A percentile compares a stretch with the other conserved stretches of the same genome.
Evolutionary conservation across 2,888 invertebrate species (phyloP).

Genomic region (Nomada hirtipes): DNA sequence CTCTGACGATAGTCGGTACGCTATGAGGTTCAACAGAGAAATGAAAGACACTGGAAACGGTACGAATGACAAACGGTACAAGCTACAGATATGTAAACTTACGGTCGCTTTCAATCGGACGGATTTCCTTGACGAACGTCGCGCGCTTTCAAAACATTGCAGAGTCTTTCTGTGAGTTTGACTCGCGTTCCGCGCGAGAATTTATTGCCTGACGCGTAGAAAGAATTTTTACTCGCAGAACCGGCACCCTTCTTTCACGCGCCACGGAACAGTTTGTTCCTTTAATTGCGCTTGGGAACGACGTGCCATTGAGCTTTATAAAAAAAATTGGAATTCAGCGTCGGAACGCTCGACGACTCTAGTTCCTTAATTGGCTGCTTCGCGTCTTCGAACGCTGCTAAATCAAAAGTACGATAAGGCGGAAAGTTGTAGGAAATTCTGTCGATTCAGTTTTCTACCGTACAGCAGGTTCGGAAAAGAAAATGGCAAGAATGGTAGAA

Average conservation of each 20-base stretch:
- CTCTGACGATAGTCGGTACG: neutral
- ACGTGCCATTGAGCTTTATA: slow-evolving; percentile 47
- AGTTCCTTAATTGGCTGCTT: slow-evolving; percentile 78
- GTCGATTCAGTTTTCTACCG: too few species aligned
- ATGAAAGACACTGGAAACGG: neutral
- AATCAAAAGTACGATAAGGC: slow-evolving; percentile 35
- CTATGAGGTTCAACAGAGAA: neutral
- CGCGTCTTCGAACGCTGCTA: slow-evolving; percentile 69
- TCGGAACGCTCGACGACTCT: slow-evolving; percentile 44
- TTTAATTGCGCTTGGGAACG: slow-evolving; percentile 65
- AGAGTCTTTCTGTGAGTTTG: slow-evolving; percentile 1
- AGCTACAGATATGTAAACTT: neutral
- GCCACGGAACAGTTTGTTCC: slow-evolving; percentile 64
- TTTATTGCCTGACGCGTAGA: slow-evolving; percentile 55
- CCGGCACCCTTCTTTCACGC: slow-evolving; percentile 46
- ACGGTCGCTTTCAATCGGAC: neutral
- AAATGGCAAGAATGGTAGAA: neutral
- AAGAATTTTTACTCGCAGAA: slow-evolving; percentile 61
- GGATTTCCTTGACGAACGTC: neutral
- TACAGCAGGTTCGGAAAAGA: neutral
- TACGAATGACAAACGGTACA: neutral
- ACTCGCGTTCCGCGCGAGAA: slow-evolving; percentile 52
- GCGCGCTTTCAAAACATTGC: neutral
- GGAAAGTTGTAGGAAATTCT: neutral
- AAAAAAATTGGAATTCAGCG: slow-evolving; percentile 54